Base-by-base conservation (phyloP, 2,797 vertebrate genomes). In the Helicolenus hilgendorfi region DNA sequence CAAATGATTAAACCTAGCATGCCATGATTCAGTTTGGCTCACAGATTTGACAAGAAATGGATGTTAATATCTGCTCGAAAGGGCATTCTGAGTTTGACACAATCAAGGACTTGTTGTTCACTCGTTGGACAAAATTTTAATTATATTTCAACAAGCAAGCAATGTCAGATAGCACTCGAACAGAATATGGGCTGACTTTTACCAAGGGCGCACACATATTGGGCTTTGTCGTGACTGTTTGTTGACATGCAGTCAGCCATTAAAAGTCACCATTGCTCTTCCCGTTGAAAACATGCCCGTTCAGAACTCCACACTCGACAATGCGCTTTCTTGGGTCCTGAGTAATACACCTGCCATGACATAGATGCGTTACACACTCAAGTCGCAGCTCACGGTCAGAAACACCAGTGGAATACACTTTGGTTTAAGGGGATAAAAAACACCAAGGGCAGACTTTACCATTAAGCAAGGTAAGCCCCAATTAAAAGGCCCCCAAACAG, bases 21-120 rank as follows among this genome's bases (percentile, higher is more conserved):
- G 72, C 26, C 20, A 15, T 31, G 36, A 67, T 62, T 85, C 18
- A 38, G 35, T 58, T 65, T n/a, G 69, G 31, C 69, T 81, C 65
- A 18, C 36, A 72, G 29, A 65, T 69, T 64, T 60, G 72, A 84
- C 81, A 72, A 71, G 33, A 77, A 78, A 67, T 10, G 0, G 58
- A 70, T 60, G 53, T 80, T 75, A 60, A 80, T 70, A 60, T 85
- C 22, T 10, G 70, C 79, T 77, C 59, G 11, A 73, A 89, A 83
- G 67, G 77, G 35, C 75, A 33, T 53, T 70, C 31, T 14, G 35
- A 22, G 35, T 84, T 80, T 81, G 69, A 85, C 83, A 67, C 60
- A 49, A 63, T 81, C 82, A 67, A 82, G 74, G 71, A 65, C 81
- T 84, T 41, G 35, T 78, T 79, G 15, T 62, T 89, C 83, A 22